These are phyloP conservation scores for Ptychadena robeensis DNA, from an alignment of 2,797 vertebrate genomes.

Conservation along the genomic window DNA sequence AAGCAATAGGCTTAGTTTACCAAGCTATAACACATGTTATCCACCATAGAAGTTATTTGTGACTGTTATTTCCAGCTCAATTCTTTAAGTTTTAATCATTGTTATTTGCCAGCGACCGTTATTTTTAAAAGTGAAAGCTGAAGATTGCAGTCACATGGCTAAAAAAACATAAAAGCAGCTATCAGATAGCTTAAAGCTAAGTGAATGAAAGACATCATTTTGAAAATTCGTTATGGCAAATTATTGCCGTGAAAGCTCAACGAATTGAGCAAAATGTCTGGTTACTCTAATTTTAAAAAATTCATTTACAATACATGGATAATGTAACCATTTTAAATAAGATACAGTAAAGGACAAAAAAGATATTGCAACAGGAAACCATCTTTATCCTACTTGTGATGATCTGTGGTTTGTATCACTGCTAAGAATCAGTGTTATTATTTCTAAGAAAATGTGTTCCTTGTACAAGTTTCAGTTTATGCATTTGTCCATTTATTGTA, in stretches of 20 bases:
- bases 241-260: neutral
- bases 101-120: neutral
- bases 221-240: neutral
- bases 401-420: constrained; percentile 69
- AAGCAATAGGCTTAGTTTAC: too few relatives aligned
- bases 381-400: constrained; percentile 43
- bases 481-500: constrained; percentile 65
- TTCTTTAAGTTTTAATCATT: neutral
- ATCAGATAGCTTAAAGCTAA: neutral
- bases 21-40: too few relatives aligned
- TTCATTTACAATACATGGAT: neutral
- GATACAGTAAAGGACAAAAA: constrained; percentile 5
- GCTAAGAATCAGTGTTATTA: constrained; percentile 64
- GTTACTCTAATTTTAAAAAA: neutral
- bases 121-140: neutral
- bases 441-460: constrained; percentile 82
- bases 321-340: constrained; percentile 3
- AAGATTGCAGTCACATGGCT: neutral
- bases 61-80: neutral
- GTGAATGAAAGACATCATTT: neutral
- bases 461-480: constrained; percentile 72
- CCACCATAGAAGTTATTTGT: too few relatives aligned
- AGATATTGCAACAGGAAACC: constrained; percentile 50
- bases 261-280: neutral
- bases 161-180: neutral